Percentiles rank a stretch among this genome's conserved stretches.
These are phyloP conservation scores for Nemotelus pantherinus DNA, from an alignment of 2,888 invertebrate species.

Conservation along the genomic window DNA sequence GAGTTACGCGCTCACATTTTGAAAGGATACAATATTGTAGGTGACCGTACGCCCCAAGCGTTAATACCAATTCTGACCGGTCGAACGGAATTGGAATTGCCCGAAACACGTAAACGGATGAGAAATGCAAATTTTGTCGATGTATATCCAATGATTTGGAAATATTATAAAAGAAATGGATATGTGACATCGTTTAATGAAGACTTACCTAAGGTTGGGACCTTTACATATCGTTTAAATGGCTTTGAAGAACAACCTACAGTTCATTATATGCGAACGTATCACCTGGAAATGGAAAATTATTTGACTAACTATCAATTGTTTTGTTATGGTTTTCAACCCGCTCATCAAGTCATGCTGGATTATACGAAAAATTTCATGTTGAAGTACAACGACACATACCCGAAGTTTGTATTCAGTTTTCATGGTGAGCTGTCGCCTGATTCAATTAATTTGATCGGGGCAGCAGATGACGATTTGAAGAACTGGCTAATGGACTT, in stretches of 20 bases:
- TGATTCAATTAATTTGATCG: slow-evolving; percentile 82
- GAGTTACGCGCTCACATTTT: slow-evolving; percentile 72
- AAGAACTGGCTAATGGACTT: slow-evolving; percentile 73
- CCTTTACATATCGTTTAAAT: slow-evolving; percentile 88
- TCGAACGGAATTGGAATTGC: slow-evolving; percentile 84
- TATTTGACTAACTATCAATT: slow-evolving; percentile 68
- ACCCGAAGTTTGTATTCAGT: slow-evolving; percentile 84
- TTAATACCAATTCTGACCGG: slow-evolving; percentile 89
- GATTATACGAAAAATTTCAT: slow-evolving; percentile 73
- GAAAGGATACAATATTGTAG: slow-evolving; percentile 84
- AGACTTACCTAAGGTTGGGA: slow-evolving; percentile 84
- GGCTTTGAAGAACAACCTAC: slow-evolving; percentile 87
- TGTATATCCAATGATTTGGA: slow-evolving; percentile 87
- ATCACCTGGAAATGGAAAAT: slow-evolving; percentile 74
- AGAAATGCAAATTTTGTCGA: slow-evolving; percentile 74
- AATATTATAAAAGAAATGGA: slow-evolving; percentile 75
- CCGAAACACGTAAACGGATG: slow-evolving; percentile 81
- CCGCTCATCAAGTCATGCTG: slow-evolving; percentile 75
- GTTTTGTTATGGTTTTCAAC: slow-evolving; percentile 77
- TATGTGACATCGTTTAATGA: slow-evolving; percentile 86
- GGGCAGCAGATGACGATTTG: slow-evolving; percentile 80
- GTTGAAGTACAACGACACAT: slow-evolving; percentile 69
- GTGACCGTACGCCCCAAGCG: slow-evolving; percentile 88
- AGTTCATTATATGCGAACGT: slow-evolving; percentile 89
- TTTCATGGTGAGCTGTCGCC: slow-evolving; percentile 92